phyloP scores from a whole-genome alignment of 2,797 vertebrate genomes.

The Hyperoplus immaculatus region DNA sequence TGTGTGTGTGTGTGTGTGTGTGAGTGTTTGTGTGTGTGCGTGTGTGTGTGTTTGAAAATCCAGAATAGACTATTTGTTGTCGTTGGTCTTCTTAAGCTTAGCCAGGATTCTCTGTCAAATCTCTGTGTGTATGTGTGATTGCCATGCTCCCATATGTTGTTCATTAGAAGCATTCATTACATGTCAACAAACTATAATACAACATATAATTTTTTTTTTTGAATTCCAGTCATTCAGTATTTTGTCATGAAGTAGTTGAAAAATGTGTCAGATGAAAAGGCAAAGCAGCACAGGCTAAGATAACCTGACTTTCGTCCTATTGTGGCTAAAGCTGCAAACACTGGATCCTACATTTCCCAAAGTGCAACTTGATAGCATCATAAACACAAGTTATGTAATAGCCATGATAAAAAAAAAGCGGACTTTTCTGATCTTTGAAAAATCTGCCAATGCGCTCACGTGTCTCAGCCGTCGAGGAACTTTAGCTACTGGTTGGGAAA shows the following conservation, averaged over 20 bases:
- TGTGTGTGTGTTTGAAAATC: constrained; percentile 38
- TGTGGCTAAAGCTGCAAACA: too few relatives aligned
- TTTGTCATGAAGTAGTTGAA: not conserved
- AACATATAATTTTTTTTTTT: not conserved
- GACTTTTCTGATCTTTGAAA: too few relatives aligned
- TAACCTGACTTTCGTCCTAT: too few relatives aligned
- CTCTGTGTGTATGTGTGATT: not conserved
- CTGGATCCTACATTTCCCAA: not conserved
- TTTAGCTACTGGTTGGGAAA: too few relatives aligned
- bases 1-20: constrained; percentile 4
- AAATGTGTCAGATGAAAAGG: not conserved
- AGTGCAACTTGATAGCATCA: not conserved
- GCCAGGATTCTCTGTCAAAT: constrained; percentile 42
- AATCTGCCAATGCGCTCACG: too few relatives aligned
- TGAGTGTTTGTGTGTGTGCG: not conserved
- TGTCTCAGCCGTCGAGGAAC: too few relatives aligned
- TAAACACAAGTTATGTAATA: too few relatives aligned
- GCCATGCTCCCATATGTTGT: not conserved
- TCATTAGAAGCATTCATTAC: not conserved
- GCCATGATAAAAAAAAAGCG: not conserved
- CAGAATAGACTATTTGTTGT: constrained; percentile 66
- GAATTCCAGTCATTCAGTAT: not conserved
- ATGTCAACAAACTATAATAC: not conserved
- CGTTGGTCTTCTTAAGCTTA: constrained; percentile 41
- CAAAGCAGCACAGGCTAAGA: not conserved